Evolutionary conservation across 2,888 invertebrate species (phyloP).

Genomic region (Sacculina carcini): DNA sequence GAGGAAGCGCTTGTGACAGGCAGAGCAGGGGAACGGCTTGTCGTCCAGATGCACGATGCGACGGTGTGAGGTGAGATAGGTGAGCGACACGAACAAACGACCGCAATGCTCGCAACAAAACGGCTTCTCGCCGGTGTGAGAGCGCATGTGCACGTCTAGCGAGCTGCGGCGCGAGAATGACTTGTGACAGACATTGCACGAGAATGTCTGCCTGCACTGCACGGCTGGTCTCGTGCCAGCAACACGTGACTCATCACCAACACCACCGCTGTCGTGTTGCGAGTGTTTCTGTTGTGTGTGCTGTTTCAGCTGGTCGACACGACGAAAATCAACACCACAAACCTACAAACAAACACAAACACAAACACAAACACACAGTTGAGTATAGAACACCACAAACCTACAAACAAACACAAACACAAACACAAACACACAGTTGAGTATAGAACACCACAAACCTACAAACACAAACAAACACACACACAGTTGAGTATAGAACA

Average conservation of each 20-base stretch:
- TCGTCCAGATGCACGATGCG: background rate
- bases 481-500: too few species aligned
- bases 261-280: background rate
- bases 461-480: too few species aligned
- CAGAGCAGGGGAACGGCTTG: background rate
- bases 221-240: background rate
- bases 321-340: background rate
- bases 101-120: background rate
- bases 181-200: background rate
- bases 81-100: background rate
- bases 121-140: background rate
- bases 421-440: too few species aligned
- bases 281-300: background rate
- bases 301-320: background rate
- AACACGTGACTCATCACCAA: background rate
- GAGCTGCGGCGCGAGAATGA: background rate
- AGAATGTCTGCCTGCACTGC: background rate
- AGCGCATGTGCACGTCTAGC: constrained; percentile 1
- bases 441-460: too few species aligned
- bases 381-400: too few species aligned
- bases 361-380: too few species aligned
- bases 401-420: too few species aligned
- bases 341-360: background rate
- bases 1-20: background rate
- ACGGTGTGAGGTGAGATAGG: background rate